These are phyloP conservation scores for Drosophila trapezifrons DNA, from an alignment of 1,140 invertebrate species.

Conservation along the genomic window DNA sequence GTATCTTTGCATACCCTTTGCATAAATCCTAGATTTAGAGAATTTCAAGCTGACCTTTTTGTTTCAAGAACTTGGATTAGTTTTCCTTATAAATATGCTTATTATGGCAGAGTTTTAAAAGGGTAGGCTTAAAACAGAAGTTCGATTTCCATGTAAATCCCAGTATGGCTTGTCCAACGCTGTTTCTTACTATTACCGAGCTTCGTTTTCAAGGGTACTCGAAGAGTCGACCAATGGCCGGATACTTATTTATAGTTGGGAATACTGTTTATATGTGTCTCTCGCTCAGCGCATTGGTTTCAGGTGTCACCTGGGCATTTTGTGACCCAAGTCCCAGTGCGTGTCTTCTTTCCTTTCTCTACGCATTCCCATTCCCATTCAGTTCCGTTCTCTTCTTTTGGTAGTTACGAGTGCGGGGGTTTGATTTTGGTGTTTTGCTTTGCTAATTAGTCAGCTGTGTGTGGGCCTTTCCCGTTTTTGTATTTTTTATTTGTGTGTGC, in stretches of 20 bases:
- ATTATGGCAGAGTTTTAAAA: neutral
- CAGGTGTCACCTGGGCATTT: slow-evolving; percentile 32
- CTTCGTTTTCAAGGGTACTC: slow-evolving; percentile 12
- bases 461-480: slow-evolving; percentile 42
- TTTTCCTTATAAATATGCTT: no score
- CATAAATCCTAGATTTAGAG: no score
- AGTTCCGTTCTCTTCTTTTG: slow-evolving; percentile 12
- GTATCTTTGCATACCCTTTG: no score
- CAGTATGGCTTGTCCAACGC: neutral
- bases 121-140: no score
- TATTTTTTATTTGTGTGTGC: slow-evolving; percentile 2
- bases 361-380: neutral
- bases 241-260: slow-evolving; percentile 4
- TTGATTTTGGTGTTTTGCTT: slow-evolving; percentile 44
- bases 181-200: neutral
- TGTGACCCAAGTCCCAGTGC: slow-evolving; percentile 33
- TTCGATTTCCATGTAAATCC: neutral
- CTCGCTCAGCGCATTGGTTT: slow-evolving; percentile 24
- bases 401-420: slow-evolving; percentile 6
- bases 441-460: slow-evolving; percentile 67
- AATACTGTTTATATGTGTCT: neutral
- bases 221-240: neutral
- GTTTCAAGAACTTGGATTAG: no score
- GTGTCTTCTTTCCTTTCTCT: slow-evolving; percentile 24
- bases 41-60: no score